These are phyloP conservation scores for Pardalotus punctatus DNA, from an alignment of 2,113 vertebrate species.

Conservation along the genomic window DNA sequence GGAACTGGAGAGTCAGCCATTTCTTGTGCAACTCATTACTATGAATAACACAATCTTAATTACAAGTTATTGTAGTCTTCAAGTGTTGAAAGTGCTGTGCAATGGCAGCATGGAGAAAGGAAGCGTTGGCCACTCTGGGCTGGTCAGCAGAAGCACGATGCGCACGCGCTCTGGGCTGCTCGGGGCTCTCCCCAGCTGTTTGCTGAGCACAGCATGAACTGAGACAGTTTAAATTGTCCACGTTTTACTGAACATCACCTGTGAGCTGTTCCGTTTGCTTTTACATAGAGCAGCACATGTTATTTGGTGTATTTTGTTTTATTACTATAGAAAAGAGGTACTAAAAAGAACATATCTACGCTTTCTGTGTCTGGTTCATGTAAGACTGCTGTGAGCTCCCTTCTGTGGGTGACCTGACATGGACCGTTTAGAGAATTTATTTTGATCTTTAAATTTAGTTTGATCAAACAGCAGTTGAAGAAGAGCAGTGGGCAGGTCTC, in stretches of 20 bases:
- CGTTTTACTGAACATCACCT: not conserved
- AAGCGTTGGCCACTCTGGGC: rapidly evolving
- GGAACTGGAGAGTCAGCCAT: not conserved
- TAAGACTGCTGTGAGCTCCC: not conserved
- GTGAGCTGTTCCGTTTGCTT: not conserved
- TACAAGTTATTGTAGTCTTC: not conserved
- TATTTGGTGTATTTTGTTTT: not conserved
- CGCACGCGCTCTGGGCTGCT: not conserved
- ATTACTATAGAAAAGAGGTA: not conserved
- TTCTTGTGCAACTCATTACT: conserved; percentile 42
- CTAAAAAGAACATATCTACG: not conserved
- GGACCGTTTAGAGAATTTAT: not conserved
- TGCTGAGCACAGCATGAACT: not conserved
- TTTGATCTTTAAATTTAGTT: not conserved
- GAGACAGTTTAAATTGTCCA: not conserved
- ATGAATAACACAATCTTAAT: not conserved
- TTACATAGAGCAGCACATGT: rapidly evolving
- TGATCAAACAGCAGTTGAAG: not conserved
- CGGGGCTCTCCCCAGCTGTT: rapidly evolving
- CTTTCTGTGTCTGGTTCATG: not conserved
- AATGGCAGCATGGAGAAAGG: not conserved
- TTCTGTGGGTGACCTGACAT: rapidly evolving
- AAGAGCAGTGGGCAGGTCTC: not conserved
- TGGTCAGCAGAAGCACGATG: not conserved
- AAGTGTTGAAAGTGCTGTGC: conserved; percentile 35